These are phyloP conservation scores for Aphis gossypii DNA, from an alignment of 1,140 invertebrate species.

Conservation along the genomic window DNA sequence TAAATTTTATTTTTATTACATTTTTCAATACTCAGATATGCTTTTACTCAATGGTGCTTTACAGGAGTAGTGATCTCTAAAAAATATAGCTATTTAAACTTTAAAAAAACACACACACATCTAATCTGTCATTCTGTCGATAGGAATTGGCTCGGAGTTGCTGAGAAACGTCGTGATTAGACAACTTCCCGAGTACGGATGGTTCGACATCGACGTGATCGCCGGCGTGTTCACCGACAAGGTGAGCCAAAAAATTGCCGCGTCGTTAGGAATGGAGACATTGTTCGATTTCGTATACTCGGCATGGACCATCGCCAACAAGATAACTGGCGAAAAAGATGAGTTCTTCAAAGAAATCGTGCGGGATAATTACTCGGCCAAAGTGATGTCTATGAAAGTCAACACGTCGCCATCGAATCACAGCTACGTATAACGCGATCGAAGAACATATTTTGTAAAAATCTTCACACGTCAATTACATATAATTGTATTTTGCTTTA, in stretches of 20 bases:
- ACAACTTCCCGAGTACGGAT: slow-evolving; percentile 23
- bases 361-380: not conserved
- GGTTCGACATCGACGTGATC: slow-evolving; percentile 21
- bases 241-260: not conserved
- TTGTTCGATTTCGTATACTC: not conserved
- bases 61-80: too few species aligned
- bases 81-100: too few species aligned
- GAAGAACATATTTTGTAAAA: not conserved
- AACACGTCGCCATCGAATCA: not conserved
- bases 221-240: slow-evolving; percentile 22
- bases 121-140: not conserved
- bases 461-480: not conserved
- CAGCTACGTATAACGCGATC: not conserved
- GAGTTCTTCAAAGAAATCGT: not conserved
- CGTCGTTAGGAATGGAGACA: slow-evolving; percentile 16
- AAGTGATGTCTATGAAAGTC: not conserved
- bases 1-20: too few species aligned
- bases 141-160: slow-evolving; percentile 34
- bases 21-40: too few species aligned
- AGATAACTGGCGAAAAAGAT: not conserved
- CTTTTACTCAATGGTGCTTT: too few species aligned
- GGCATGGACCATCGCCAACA: not conserved
- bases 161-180: not conserved
- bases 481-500: not conserved
- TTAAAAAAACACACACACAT: too few species aligned